These are phyloP conservation scores for Deilephila porcellus DNA, from an alignment of 2,888 invertebrate species.

Conservation along the genomic window DNA sequence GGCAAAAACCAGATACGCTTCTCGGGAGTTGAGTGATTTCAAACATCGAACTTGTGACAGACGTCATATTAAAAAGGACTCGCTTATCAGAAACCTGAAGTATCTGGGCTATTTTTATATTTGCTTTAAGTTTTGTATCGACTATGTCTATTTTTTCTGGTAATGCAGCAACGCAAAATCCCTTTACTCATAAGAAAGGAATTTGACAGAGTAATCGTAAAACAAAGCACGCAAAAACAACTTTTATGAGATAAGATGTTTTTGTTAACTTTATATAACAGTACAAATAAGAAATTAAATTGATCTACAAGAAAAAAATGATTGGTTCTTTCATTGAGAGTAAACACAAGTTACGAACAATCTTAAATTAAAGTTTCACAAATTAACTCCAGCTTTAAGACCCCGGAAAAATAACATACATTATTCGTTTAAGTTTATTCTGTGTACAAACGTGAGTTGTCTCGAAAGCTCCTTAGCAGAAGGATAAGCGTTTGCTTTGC, in stretches of 20 bases:
- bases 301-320: no score
- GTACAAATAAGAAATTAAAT: no score
- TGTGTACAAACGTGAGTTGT: neutral
- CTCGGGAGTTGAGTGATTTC: neutral
- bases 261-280: no score
- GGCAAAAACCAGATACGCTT: conserved; percentile 2
- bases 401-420: neutral
- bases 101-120: neutral
- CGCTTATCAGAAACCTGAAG: neutral
- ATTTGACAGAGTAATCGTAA: no score
- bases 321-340: no score
- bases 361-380: no score
- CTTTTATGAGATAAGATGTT: no score
- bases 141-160: neutral
- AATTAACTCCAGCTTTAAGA: neutral
- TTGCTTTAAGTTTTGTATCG: neutral
- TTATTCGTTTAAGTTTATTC: neutral
- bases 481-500: neutral
- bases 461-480: neutral
- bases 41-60: conserved; percentile 1
- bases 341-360: no score
- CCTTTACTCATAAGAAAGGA: no score
- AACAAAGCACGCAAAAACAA: no score
- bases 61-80: conserved; percentile 1
- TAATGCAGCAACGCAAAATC: no score